These are phyloP conservation scores for Muscina levida DNA, from an alignment of 2,888 invertebrate genomes.

Conservation along the genomic window DNA sequence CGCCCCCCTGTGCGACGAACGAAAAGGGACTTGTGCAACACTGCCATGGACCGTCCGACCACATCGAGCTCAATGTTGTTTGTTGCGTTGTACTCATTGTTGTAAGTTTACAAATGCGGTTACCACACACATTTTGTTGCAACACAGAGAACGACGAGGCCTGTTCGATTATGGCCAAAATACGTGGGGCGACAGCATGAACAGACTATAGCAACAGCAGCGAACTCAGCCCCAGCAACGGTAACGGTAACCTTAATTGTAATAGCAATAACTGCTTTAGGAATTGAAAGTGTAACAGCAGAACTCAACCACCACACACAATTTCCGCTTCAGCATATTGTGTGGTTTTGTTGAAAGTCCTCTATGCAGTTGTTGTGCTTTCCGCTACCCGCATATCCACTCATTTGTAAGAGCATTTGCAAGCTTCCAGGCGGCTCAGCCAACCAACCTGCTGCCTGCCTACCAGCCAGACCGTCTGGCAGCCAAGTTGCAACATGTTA, in stretches of 20 bases:
- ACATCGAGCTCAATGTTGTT: constrained; percentile 39
- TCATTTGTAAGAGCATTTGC: constrained; percentile 38
- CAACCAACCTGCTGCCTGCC: constrained; percentile 3
- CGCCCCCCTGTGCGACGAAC: not conserved
- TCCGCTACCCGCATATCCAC: constrained; percentile 40
- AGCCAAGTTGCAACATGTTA: constrained; percentile 53
- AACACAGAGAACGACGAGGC: not conserved
- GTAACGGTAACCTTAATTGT: constrained; percentile 57
- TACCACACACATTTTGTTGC: not conserved
- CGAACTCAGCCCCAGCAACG: constrained; percentile 40
- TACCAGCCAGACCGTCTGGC: constrained; percentile 13
- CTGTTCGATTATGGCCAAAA: not conserved
- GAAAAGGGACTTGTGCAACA: not conserved
- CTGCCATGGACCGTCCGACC: constrained; percentile 10
- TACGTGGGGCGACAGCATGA: not conserved
- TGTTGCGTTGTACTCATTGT: constrained; percentile 54
- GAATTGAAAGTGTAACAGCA: constrained; percentile 56
- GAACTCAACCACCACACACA: constrained; percentile 71
- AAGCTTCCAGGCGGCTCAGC: constrained; percentile 39
- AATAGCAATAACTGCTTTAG: constrained; percentile 55
- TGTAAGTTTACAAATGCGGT: constrained; percentile 39
- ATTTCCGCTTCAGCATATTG: constrained; percentile 78
- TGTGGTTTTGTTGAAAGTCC: constrained; percentile 70
- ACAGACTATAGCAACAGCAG: not conserved
- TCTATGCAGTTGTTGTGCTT: constrained; percentile 7